Conservation (phyloP, 1,140 invertebrate genomes). For the Galendromus occidentalis region DNA sequence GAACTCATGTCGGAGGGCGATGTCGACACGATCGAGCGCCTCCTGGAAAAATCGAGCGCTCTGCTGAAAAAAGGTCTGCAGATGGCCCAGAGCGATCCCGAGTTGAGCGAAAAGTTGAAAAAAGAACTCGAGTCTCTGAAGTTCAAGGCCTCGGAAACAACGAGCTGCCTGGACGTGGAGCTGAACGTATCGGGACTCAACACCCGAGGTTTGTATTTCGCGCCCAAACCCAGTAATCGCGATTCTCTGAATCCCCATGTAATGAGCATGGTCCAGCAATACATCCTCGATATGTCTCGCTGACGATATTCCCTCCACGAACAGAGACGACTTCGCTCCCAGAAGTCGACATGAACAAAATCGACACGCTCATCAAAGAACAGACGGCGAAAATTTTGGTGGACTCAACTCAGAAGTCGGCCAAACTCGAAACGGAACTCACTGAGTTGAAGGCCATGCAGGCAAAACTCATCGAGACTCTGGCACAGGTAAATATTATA, state of each 20-base stretch:
- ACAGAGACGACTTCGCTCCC: too few species aligned
- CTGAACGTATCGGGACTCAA: too few species aligned
- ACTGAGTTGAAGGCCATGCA: conserved; percentile 1
- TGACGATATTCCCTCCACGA: too few species aligned
- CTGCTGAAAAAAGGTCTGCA: background rate
- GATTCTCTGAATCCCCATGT: too few species aligned
- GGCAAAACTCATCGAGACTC: background rate
- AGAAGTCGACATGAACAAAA: background rate
- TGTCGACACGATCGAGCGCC: background rate
- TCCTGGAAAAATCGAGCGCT: background rate
- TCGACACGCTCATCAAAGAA: background rate
- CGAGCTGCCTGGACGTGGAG: too few species aligned
- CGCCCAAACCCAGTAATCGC: too few species aligned
- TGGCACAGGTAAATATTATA: background rate
- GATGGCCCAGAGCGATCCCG: background rate
- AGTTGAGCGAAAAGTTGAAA: background rate
- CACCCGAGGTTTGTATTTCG: too few species aligned
- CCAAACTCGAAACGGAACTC: background rate
- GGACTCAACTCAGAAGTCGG: background rate
- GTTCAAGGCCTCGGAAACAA: too few species aligned
- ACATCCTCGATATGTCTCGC: too few species aligned
- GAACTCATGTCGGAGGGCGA: background rate
- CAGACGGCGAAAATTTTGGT: background rate
- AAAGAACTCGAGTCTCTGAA: background rate
- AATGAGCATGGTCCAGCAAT: too few species aligned